Percentiles rank a stretch among this genome's conserved stretches.
Evolutionary conservation across 1,140 invertebrate genomes (phyloP).

Genomic region (Lepidostoma basale): DNA sequence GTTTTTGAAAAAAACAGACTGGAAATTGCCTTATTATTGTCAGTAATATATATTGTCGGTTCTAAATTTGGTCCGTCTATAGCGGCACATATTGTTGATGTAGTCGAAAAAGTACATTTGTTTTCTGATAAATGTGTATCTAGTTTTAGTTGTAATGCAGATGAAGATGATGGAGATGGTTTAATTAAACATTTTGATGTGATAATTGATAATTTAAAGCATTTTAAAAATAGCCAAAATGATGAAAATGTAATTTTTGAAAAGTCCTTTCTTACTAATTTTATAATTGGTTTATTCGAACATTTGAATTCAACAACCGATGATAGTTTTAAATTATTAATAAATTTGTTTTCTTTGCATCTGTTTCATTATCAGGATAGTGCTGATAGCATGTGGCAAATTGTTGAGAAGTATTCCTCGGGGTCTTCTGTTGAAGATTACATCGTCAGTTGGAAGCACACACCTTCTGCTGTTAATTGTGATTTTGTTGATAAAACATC

Average conservation of each 20-base stretch:
- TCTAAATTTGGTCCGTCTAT: slow-evolving; percentile 51
- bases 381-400: slow-evolving; percentile 46
- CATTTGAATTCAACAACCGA: slow-evolving; percentile 52
- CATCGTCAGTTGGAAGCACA: slow-evolving; percentile 51
- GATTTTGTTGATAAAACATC: slow-evolving; percentile 43
- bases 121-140: slow-evolving; percentile 26
- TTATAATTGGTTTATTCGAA: slow-evolving; percentile 56
- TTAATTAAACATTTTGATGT: slow-evolving; percentile 52
- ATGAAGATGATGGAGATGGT: slow-evolving; percentile 49
- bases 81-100: slow-evolving; percentile 52
- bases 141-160: neutral
- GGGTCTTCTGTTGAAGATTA: slow-evolving; percentile 54
- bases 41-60: slow-evolving; percentile 55
- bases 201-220: slow-evolving; percentile 52
- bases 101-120: slow-evolving; percentile 34
- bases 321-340: slow-evolving; percentile 52
- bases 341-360: slow-evolving; percentile 53
- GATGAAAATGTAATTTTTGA: slow-evolving; percentile 52
- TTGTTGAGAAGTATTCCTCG: slow-evolving; percentile 54
- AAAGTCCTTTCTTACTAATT: slow-evolving; percentile 52
- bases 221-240: slow-evolving; percentile 47
- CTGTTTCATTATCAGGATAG: slow-evolving; percentile 57
- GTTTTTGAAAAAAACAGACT: slow-evolving; percentile 67
- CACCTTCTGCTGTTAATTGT: slow-evolving; percentile 49
- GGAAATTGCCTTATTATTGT: slow-evolving; percentile 72